Evolutionary conservation across 2,797 vertebrate genomes (phyloP), one percentile per base, ranked within the genome.

Genomic region (Decapterus maruadsi): DNA sequence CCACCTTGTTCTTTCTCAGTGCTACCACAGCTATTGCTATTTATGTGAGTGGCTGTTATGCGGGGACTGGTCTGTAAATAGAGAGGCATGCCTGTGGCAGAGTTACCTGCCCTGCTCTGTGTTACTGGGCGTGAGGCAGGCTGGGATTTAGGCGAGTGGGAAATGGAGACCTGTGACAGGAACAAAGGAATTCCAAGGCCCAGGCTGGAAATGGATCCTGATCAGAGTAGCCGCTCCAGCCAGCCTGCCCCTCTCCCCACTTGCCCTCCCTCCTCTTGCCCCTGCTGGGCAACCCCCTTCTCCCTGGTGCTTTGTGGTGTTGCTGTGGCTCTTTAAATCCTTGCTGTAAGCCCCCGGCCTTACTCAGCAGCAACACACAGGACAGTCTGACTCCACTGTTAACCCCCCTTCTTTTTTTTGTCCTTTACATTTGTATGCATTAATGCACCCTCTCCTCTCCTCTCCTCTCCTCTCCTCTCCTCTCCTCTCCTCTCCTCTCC

Each of bases 171-270:
- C 93, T 93, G 88, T 92, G 85, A 91, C 90, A 89, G 90, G 92
- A 94, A 94, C 93, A 95, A 94, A 92, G 83, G 93, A 94, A 94
- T 95, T 95, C 94, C 92, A 92, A 80, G 86, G 89, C 89, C 91
- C 75, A 29, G 76, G 85, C 87, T 94, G 88, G 89, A 93, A 94
- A 94, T 92, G 93, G 89, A 94, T 93, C 92, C 92, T 75, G 91
- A 93, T 92, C 92, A 90, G 90, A 90, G 88, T 90, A 77, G 85
- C 88, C 79, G 84, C 85, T 88, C 72, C 76, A 83, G 85, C 77
- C 83, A 82, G 87, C 78, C 72, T 68, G 26, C 80, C 84, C 85
- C 79, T 77, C 77, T 86, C 68, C 62, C 77, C 36, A 0, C 75
- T 82, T 61, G 29, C 73, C 81, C 83, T 77, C 87, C 81, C 72